A percentile compares a stretch with the other conserved stretches of the same genome.
Evolutionary conservation across 2,113 vertebrate genomes (phyloP).

Genomic region (Malurus cyaneus): DNA sequence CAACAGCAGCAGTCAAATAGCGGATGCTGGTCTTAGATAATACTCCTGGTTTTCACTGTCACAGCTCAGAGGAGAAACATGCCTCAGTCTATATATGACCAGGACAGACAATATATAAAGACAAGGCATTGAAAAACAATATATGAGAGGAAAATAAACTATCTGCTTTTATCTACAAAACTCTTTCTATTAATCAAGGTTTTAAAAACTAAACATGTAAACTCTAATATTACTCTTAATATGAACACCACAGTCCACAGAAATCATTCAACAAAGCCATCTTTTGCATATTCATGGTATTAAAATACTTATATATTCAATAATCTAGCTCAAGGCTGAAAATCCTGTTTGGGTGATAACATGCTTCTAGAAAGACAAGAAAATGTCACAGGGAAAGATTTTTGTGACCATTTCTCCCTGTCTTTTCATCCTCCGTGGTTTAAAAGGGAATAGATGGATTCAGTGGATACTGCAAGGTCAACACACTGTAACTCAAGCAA

Average conservation of each 20-base stretch:
- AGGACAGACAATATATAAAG: neutral
- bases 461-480: conserved; percentile 31
- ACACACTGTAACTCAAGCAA: conserved; percentile 1
- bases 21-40: neutral
- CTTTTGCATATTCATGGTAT: neutral
- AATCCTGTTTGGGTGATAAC: neutral
- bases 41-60: neutral
- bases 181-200: neutral
- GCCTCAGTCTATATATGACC: neutral
- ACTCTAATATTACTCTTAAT: neutral
- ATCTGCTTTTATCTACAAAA: neutral
- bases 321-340: neutral
- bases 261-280: neutral
- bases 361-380: neutral
- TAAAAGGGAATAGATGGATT: neutral
- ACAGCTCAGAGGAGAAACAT: neutral
- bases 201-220: neutral
- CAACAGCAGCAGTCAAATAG: neutral
- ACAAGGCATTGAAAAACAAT: neutral
- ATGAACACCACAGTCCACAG: neutral
- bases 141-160: neutral
- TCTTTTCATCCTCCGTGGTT: neutral
- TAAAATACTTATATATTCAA: neutral
- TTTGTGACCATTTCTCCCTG: neutral
- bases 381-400: neutral